Base-by-base conservation (phyloP, 2,888 invertebrate species). In the Helicoverpa assulta region DNA sequence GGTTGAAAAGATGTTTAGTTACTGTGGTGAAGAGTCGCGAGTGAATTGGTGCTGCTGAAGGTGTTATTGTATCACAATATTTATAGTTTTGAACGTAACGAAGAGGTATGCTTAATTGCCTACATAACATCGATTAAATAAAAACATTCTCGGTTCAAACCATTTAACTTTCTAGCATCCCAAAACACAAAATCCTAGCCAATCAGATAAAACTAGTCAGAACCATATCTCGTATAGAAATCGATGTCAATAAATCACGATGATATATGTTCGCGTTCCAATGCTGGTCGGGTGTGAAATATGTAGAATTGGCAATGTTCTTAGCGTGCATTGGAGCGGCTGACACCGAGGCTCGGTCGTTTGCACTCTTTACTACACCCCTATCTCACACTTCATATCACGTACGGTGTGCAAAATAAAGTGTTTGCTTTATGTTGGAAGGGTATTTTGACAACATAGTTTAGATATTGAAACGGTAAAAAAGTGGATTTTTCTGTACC, bases 341-440 rank as follows among this genome's bases (percentile, higher is more conserved):
- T 93, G 93, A 93, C 93, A 92, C 90, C 88, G 90, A 90, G 92
- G 89, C 91, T 90, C 92, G 91, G 87, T 94, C 95, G 94, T 95
- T 95, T 93, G 94, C 94, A 94, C 95, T 95, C 94, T 94, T 95
- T 95, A 95, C 93, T 92, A 90, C 92, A 91, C 92, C 93, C 93
- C 92, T 90, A 91, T 92, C 92, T 92, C 93, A 91, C 93, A 93
- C 91, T 89, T 93, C 92, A 92, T 91, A 88, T 89, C 85, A 90
- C 89, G 88, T 91, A 90, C 73, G 40, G 90, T 86, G 70, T 18
- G 85, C 90, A 91, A 80, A 88, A 82, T 64, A 76, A 70, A 70
- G 37, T 73, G 51, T 37, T 58, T 77, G 47, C 53, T 71, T 79
- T 75, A 80, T 63, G 29, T 16, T n/a, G 55, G 26, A 75, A 60